A percentile compares a stretch with the other conserved stretches of the same genome.
Conservation (phyloP, 92 coral and sea anemone genomes). For the Diadumene lineata region DNA sequence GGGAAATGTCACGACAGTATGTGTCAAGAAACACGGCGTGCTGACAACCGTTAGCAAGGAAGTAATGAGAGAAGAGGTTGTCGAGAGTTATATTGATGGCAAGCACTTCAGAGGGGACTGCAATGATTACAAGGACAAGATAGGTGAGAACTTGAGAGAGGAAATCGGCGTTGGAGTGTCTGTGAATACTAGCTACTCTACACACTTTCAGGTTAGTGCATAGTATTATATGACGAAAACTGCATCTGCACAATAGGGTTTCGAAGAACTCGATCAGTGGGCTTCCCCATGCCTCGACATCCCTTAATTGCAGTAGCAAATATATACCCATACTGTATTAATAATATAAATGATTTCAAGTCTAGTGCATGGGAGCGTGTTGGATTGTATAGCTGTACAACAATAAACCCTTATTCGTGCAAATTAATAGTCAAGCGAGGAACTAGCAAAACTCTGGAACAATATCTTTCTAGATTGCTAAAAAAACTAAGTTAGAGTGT, state of each 20-base stretch:
- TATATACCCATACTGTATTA: too few species aligned
- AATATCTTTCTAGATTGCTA: too few species aligned
- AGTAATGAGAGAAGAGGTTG: conserved; percentile 68
- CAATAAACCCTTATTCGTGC: too few species aligned
- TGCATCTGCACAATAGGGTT: not conserved
- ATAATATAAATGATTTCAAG: too few species aligned
- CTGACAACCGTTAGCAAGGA: conserved; percentile 71
- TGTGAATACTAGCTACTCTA: conserved; percentile 74
- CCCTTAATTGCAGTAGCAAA: too few species aligned
- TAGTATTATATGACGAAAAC: not conserved
- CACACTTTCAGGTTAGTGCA: conserved; percentile 60
- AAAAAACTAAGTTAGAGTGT: too few species aligned
- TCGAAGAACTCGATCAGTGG: too few species aligned
- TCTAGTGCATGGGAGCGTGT: too few species aligned
- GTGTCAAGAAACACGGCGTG: conserved; percentile 81
- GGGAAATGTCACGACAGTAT: conserved; percentile 76
- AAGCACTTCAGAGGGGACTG: conserved; percentile 61
- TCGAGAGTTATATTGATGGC: conserved; percentile 67
- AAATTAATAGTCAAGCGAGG: too few species aligned
- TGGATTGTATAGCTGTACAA: too few species aligned
- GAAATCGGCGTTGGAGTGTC: conserved; percentile 62
- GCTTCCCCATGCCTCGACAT: too few species aligned
- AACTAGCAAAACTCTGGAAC: too few species aligned
- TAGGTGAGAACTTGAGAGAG: conserved; percentile 37
- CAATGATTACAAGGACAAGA: conserved; percentile 51